Percentiles rank a stretch among this genome's conserved stretches.
These are phyloP conservation scores for Gadus macrocephalus DNA, from an alignment of 2,113 vertebrate species.

Conservation along the genomic window DNA sequence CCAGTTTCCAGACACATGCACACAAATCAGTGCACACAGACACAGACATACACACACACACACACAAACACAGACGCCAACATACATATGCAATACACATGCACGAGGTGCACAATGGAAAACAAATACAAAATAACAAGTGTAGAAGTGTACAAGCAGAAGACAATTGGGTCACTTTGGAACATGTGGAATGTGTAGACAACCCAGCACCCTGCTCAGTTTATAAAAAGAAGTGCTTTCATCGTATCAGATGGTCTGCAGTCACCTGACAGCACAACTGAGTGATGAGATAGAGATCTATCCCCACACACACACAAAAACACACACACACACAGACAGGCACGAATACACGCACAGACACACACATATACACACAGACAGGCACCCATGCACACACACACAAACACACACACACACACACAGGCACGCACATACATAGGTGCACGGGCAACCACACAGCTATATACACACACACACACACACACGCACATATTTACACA, in stretches of 20 bases:
- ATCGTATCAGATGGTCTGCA: slow-evolving; percentile 10
- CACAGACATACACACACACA: too few species aligned
- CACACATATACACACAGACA: slow-evolving; percentile 9
- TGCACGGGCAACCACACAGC: slow-evolving; percentile 4
- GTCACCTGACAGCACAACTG: slow-evolving; percentile 25
- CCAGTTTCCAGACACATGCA: too few species aligned
- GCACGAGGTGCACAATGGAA: too few species aligned
- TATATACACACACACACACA: slow-evolving; percentile 11
- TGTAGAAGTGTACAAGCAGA: slow-evolving; percentile 10
- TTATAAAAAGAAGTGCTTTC: slow-evolving; percentile 23
- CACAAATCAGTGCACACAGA: too few species aligned
- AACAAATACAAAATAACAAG: slow-evolving; percentile 8
- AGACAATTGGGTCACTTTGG: slow-evolving; percentile 21
- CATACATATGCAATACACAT: too few species aligned
- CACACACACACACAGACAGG: slow-evolving; percentile 10
- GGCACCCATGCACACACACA: not conserved
- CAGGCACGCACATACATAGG: slow-evolving; percentile 1
- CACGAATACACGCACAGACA: not conserved
- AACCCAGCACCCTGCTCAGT: slow-evolving; percentile 37
- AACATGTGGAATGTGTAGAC: slow-evolving; percentile 54
- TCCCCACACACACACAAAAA: slow-evolving; percentile 8
- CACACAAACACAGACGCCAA: too few species aligned
- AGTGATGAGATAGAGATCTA: slow-evolving; percentile 35
- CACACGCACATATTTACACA: too few species aligned
- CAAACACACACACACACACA: not conserved